Conservation (phyloP, 2,113 vertebrate genomes). For the Cynoglossus semilaevis region DNA sequence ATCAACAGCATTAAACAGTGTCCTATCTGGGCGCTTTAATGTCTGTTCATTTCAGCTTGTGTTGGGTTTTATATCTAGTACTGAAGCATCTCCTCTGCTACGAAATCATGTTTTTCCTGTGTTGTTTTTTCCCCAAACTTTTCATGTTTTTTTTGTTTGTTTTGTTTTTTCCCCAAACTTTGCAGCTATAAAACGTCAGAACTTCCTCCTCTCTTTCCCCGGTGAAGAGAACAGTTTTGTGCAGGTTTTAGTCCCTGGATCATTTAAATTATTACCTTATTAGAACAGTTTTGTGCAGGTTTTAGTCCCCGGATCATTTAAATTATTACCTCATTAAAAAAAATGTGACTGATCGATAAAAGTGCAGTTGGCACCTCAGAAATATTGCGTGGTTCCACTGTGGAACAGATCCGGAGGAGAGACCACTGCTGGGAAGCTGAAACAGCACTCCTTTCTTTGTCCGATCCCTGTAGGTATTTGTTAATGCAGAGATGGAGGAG, state of each 20-base stretch:
- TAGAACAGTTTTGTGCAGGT: neutral
- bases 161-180: neutral
- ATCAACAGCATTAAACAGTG: constrained; percentile 13
- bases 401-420: constrained; percentile 11
- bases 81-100: constrained; percentile 22
- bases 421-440: constrained; percentile 46
- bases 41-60: constrained; percentile 41
- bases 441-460: constrained; percentile 56
- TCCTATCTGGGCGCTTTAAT: constrained; percentile 34
- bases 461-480: constrained; percentile 66
- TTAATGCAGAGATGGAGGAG: constrained; percentile 59
- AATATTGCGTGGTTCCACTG: constrained; percentile 31
- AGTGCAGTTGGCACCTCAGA: constrained; percentile 30
- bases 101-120: constrained; percentile 27
- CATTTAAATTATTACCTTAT: neutral
- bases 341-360: constrained; percentile 42
- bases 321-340: neutral
- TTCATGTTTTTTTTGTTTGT: constrained; percentile 18
- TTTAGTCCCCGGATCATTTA: neutral
- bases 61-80: constrained; percentile 28
- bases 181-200: neutral
- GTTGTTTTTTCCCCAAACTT: neutral
- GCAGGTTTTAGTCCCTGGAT: constrained; percentile 1
- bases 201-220: neutral
- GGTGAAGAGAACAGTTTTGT: neutral